Conservation (phyloP, 1,140 invertebrate species). For the Scylla paramamosain region DNA sequence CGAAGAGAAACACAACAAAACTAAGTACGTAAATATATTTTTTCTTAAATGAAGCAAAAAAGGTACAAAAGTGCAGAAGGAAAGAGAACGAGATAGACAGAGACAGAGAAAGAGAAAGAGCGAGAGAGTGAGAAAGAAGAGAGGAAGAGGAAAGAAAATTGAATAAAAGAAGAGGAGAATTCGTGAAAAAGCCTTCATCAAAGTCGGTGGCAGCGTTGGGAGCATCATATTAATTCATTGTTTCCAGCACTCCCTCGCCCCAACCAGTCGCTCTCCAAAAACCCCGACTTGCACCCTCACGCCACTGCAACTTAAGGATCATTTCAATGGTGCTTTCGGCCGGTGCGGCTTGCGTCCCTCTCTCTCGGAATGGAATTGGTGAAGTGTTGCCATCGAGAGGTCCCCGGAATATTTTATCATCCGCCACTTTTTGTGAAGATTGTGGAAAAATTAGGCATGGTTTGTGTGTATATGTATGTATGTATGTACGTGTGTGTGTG, state of each 20-base stretch:
- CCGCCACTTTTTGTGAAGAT: background rate
- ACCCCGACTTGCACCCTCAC: background rate
- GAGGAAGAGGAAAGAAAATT: background rate
- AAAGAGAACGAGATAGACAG: background rate
- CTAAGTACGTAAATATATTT: background rate
- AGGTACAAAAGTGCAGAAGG: background rate
- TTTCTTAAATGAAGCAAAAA: background rate
- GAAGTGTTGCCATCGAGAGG: conserved; percentile 10
- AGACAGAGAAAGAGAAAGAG: background rate
- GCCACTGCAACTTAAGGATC: background rate
- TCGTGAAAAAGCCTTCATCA: background rate
- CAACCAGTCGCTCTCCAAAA: background rate
- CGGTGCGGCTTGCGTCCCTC: background rate
- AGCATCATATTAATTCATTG: conserved; percentile 24
- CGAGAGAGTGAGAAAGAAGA: background rate
- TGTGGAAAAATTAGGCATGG: conserved; percentile 14
- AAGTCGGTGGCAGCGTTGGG: background rate
- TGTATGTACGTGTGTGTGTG: background rate
- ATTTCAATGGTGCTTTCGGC: background rate
- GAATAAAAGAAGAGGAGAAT: conserved; percentile 13
- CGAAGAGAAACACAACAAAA: too few species aligned
- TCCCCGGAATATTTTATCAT: background rate
- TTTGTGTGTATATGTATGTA: background rate
- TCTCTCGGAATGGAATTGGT: background rate
- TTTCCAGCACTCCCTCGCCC: background rate